Evolutionary conservation across 2,113 vertebrate genomes (phyloP), one percentile per base, ranked within the genome.

Genomic region (Gallinago paraguaiae): DNA sequence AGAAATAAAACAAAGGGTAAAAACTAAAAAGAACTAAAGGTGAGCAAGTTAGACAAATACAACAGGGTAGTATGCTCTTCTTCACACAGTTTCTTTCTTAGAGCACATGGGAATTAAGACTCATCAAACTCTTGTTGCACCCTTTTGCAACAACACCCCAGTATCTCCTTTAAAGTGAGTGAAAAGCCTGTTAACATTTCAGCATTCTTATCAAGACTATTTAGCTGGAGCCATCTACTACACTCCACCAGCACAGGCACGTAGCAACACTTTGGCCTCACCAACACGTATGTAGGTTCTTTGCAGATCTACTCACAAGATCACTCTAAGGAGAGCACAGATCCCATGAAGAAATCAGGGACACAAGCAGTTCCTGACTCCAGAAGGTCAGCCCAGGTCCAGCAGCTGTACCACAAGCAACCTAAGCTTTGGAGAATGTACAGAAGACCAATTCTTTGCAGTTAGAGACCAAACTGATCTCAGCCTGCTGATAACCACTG

Each of bases 301-400:
- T 30, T 15, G 13, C 20, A 56, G 11, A 80, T 8, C 48, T 14
- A 12, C 37, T 72, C n/a, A 43, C 11, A 24, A 13, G 6, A 10
- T 11, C 7, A 5, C 20, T 13, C 41, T 30, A 12, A 18, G 17
- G 28, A 70, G 14, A 41, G 0, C 0, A 0, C 3, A 33, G 33
- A 64, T 19, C 20, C 63, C 53, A 17, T 20, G 39, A 5, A 68
- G 31, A 23, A 59, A 11, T 4, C 64, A 53, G 20, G 22, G 16
- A 46, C 15, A 8, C 0, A 0, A 35, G 27, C 2, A 45, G 4
- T 17, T 7, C 8, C 19, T 50, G 20, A 14, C 17, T 65, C 53
- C n/a, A 87, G 41, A 74, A 56, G 20, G 7, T 31, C 57, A 61
- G 24, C 16, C 20, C 22, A n/a, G 80, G 57, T 6, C 17, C 48